Evolutionary conservation across 2,113 vertebrate genomes (phyloP).

Genomic region (Rynchops niger): DNA sequence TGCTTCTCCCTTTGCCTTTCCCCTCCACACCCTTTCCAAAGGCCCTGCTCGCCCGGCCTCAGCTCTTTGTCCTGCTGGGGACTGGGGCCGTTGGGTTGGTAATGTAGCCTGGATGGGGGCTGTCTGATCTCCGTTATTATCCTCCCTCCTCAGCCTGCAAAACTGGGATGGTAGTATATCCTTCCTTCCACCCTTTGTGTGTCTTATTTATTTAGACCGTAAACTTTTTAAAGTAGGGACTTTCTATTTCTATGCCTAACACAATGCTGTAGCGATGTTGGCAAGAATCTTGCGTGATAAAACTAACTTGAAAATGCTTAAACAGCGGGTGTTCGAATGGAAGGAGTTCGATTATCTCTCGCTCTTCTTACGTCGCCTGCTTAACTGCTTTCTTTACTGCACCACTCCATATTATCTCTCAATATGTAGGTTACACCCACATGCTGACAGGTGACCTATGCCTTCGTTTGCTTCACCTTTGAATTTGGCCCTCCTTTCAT

Average conservation of each 20-base stretch:
- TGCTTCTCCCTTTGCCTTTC: not conserved
- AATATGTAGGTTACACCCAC: not conserved
- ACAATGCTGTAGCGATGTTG: not conserved
- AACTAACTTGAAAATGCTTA: not conserved
- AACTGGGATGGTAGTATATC: conserved; percentile 1
- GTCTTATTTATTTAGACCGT: conserved; percentile 41
- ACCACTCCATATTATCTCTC: not conserved
- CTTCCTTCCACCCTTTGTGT: conserved; percentile 57
- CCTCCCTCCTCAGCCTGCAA: not conserved
- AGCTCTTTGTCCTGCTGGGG: not conserved
- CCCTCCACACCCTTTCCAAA: not conserved
- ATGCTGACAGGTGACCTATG: not conserved
- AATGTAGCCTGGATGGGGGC: fast-evolving
- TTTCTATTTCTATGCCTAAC: not conserved
- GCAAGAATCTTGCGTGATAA: not conserved
- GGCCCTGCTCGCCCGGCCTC: fast-evolving
- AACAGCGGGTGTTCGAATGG: not conserved
- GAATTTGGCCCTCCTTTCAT: not conserved
- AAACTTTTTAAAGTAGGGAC: not conserved
- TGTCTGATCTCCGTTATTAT: not conserved
- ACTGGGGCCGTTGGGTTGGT: not conserved
- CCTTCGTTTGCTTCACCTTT: not conserved
- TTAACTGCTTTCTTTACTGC: conserved; percentile 5
- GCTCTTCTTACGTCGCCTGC: not conserved
- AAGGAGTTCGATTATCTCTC: not conserved